Conservation (phyloP, 2,888 invertebrate genomes). For the Hypselothyrea guttata region DNA sequence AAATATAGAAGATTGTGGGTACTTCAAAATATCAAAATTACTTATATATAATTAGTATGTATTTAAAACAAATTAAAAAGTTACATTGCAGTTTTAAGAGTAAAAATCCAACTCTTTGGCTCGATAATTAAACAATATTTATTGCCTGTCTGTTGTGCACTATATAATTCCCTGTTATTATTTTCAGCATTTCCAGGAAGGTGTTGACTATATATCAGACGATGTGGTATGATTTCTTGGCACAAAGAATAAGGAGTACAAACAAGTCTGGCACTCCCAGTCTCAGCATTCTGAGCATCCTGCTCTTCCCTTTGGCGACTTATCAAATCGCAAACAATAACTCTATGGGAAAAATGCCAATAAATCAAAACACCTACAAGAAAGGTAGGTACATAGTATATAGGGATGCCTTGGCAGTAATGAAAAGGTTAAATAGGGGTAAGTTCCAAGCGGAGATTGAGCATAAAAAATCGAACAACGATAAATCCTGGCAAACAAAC, state of each 20-base stretch:
- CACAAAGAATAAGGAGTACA: slow-evolving; percentile 29
- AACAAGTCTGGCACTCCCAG: slow-evolving; percentile 25
- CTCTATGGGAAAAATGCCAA: slow-evolving; percentile 47
- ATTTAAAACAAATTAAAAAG: too few relatives aligned
- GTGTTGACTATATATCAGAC: slow-evolving; percentile 15
- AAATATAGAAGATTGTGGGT: too few relatives aligned
- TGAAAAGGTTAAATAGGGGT: slow-evolving; percentile 59
- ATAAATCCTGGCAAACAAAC: slow-evolving; percentile 64
- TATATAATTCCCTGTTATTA: too few relatives aligned
- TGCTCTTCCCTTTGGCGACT: slow-evolving; percentile 46
- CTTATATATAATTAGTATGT: too few relatives aligned
- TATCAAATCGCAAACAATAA: slow-evolving; percentile 65
- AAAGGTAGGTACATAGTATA: slow-evolving; percentile 17
- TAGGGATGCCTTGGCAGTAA: slow-evolving; percentile 31
- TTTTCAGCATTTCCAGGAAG: slow-evolving; percentile 33
- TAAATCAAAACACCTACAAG: slow-evolving; percentile 71
- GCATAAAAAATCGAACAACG: slow-evolving; percentile 65
- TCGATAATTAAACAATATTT: too few relatives aligned
- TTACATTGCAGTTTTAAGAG: too few relatives aligned
- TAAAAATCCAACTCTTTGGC: too few relatives aligned
- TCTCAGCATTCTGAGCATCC: slow-evolving; percentile 48
- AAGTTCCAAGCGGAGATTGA: slow-evolving; percentile 39
- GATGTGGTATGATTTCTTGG: slow-evolving; percentile 25
- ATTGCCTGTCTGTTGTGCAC: too few relatives aligned
- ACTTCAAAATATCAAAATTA: too few relatives aligned